Percentiles rank a stretch among this genome's conserved stretches.
Conservation (phyloP, 2,113 vertebrate genomes). For the Propithecus coquereli region DNA sequence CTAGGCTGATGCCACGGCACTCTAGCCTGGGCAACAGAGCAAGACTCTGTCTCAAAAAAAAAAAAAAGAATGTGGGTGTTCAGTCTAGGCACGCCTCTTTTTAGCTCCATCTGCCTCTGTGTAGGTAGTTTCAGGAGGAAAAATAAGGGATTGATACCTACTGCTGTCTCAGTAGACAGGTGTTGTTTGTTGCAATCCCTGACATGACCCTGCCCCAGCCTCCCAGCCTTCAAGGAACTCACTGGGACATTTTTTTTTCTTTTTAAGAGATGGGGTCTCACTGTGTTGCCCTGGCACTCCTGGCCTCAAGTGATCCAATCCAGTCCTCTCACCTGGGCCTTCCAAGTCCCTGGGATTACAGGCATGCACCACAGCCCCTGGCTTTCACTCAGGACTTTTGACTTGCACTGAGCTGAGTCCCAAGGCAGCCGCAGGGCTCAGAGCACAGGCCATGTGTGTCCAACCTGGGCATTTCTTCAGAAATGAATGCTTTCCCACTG, state of each 20-base stretch:
- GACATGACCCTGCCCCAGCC: accelerated
- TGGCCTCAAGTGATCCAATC: neutral
- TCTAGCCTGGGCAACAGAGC: too few species aligned
- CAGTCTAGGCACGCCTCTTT: neutral
- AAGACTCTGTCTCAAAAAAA: too few species aligned
- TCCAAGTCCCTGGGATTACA: neutral
- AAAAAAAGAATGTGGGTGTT: too few species aligned
- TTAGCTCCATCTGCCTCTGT: neutral
- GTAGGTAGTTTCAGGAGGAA: neutral
- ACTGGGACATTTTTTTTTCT: neutral
- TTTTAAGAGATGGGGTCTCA: neutral
- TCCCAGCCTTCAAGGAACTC: neutral
- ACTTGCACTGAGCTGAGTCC: neutral
- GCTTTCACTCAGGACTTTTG: neutral
- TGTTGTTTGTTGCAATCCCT: neutral
- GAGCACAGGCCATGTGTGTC: accelerated
- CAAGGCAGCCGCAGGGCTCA: neutral
- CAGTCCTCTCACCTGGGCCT: neutral
- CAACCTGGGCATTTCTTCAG: neutral
- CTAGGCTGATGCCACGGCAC: too few species aligned
- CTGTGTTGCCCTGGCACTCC: neutral
- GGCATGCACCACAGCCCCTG: neutral
- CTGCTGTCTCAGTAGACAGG: neutral
- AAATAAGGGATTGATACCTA: neutral
- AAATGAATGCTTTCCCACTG: neutral